These are phyloP conservation scores for Gallinago undulata DNA, from an alignment of 2,113 vertebrate species.

Conservation along the genomic window DNA sequence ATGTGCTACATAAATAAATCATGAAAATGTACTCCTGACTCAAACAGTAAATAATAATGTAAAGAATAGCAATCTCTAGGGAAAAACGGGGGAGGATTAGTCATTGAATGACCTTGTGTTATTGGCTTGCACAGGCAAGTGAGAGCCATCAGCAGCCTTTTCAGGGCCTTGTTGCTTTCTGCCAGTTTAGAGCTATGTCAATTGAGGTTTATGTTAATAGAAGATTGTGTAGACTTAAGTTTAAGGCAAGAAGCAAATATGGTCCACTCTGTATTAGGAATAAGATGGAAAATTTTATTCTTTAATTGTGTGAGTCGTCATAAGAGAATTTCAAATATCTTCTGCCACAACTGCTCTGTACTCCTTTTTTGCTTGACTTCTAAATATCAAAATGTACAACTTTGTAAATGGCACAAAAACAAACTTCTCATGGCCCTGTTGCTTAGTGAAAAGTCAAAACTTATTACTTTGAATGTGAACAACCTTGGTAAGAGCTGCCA, in stretches of 20 bases:
- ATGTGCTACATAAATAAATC: slow-evolving; percentile 56
- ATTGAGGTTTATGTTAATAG: not conserved
- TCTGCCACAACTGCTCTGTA: not conserved
- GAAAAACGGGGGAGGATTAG: not conserved
- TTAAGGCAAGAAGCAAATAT: not conserved
- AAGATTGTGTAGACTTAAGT: not conserved
- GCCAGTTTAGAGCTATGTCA: not conserved
- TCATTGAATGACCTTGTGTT: slow-evolving; percentile 27
- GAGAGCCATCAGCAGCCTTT: not conserved
- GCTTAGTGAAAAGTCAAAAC: not conserved
- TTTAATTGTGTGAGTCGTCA: not conserved
- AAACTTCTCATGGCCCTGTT: not conserved
- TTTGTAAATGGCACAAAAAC: not conserved
- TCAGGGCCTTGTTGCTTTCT: not conserved
- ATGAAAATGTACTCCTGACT: slow-evolving; percentile 62
- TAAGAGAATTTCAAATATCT: not conserved
- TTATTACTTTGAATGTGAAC: not conserved
- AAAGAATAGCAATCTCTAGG: slow-evolving; percentile 33
- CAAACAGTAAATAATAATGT: slow-evolving; percentile 56
- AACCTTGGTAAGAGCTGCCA: not conserved
- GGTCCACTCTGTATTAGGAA: not conserved
- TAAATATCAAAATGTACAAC: not conserved
- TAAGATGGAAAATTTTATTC: not conserved
- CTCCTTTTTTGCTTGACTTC: not conserved
- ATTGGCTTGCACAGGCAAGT: not conserved